phyloP scores from a whole-genome alignment of 2,888 invertebrate species.

The Coelinius sp. region DNA sequence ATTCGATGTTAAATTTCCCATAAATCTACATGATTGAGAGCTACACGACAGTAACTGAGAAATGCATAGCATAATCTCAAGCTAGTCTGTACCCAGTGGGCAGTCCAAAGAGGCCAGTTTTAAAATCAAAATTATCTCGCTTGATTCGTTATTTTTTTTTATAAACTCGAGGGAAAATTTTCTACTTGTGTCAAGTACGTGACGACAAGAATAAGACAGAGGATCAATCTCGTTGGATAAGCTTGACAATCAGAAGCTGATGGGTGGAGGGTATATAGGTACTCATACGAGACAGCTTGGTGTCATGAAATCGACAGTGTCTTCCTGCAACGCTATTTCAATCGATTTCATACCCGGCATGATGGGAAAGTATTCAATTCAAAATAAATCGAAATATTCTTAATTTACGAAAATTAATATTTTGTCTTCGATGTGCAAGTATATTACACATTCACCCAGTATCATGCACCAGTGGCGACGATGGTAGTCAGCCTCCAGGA shows the following conservation, averaged over 20 bases:
- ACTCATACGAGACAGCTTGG: conserved; percentile 28
- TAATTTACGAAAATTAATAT: too few species aligned
- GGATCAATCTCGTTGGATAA: not conserved
- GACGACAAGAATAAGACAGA: not conserved
- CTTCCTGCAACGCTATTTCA: conserved; percentile 46
- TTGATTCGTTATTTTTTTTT: not conserved
- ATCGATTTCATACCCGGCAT: conserved; percentile 24
- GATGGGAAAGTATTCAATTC: not conserved
- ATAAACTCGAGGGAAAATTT: not conserved
- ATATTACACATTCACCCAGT: not conserved
- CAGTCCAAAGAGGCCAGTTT: conserved; percentile 8
- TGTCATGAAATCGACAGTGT: conserved; percentile 42
- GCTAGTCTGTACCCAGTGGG: conserved; percentile 16
- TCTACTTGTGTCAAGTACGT: not conserved
- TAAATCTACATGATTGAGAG: conserved; percentile 25
- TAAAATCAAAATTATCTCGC: conserved; percentile 12
- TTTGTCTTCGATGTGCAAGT: too few species aligned
- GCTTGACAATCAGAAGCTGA: not conserved
- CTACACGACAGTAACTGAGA: conserved; percentile 21
- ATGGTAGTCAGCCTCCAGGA: conserved; percentile 13
- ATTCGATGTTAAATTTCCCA: conserved; percentile 25
- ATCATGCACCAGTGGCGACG: not conserved
- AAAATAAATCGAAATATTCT: too few species aligned
- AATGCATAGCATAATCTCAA: conserved; percentile 14
- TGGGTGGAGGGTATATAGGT: conserved; percentile 11